phyloP scores from a whole-genome alignment of 1,140 invertebrate genomes.

The Stenopsyche tienmushanensis region DNA sequence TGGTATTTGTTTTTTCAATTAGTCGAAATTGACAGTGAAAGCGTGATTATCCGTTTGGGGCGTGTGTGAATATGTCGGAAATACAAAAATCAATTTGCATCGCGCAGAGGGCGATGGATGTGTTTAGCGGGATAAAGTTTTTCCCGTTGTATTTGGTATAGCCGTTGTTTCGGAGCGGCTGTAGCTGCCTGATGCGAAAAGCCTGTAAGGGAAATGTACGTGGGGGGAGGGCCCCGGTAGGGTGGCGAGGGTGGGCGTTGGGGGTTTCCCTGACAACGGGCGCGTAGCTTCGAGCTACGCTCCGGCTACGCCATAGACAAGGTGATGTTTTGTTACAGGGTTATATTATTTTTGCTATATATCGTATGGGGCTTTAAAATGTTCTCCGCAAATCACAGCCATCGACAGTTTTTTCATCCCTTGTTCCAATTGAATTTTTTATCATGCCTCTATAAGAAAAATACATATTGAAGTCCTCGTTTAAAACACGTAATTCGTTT shows the following conservation, averaged over 20 bases:
- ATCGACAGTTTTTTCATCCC: no score
- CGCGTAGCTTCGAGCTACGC: constrained; percentile 37
- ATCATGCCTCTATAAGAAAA: no score
- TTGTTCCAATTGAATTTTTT: no score
- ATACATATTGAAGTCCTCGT: no score
- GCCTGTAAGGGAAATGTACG: constrained; percentile 5
- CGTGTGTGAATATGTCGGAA: not conserved
- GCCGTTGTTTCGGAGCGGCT: constrained; percentile 2
- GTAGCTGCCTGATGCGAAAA: not conserved
- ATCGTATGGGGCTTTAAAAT: no score
- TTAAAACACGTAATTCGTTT: no score
- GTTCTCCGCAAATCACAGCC: no score
- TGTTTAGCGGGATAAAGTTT: constrained; percentile 1
- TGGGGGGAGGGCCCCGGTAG: constrained; percentile 7
- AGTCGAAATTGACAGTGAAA: no score
- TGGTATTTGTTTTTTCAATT: no score
- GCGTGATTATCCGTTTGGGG: not conserved
- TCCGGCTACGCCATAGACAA: constrained; percentile 17
- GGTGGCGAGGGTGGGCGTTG: not conserved
- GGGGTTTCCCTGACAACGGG: constrained; percentile 33
- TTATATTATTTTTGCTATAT: not conserved
- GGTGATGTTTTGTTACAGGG: constrained; percentile 23
- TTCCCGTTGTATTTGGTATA: no score
- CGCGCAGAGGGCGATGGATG: constrained; percentile 2
- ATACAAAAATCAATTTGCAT: not conserved